A percentile compares a stretch with the other conserved stretches of the same genome.
phyloP scores from a whole-genome alignment of 2,797 vertebrate genomes.

The Sylvilagus floridanus region DNA sequence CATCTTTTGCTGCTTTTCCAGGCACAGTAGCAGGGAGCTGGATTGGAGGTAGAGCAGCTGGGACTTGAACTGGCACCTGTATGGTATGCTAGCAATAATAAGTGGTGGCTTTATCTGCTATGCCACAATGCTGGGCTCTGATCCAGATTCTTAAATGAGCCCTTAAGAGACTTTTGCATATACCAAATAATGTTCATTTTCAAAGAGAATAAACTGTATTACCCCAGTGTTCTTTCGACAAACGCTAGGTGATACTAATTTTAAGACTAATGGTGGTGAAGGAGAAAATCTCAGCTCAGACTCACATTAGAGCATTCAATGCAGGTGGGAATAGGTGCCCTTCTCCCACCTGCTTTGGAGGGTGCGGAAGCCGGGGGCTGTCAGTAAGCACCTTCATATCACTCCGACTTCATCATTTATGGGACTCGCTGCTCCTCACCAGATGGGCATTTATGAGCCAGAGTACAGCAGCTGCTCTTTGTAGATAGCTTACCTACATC shows the following conservation, averaged over 20 bases:
- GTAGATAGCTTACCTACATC: conserved; percentile 39
- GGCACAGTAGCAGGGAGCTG: no score
- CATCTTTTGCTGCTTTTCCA: no score
- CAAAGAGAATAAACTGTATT: not conserved
- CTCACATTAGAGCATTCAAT: not conserved
- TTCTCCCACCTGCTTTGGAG: not conserved
- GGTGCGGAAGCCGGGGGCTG: not conserved
- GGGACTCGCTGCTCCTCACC: not conserved
- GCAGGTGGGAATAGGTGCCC: not conserved
- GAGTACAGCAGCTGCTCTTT: conserved; percentile 46
- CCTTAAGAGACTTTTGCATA: conserved; percentile 11
- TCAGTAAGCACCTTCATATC: not conserved
- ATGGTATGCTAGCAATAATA: no score
- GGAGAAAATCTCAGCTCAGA: not conserved
- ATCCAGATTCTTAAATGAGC: not conserved
- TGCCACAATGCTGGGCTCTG: no score
- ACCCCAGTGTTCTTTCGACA: not conserved
- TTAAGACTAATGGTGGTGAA: conserved; percentile 12
- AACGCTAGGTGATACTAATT: not conserved
- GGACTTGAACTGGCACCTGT: no score
- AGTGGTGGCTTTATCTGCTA: no score
- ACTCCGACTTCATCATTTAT: not conserved
- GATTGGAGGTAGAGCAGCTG: no score
- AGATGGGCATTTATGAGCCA: conserved; percentile 49
- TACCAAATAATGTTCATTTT: not conserved